Percentiles rank a stretch among this genome's conserved stretches.
These are phyloP conservation scores for Pachydiplax longipennis DNA, from an alignment of 2,888 invertebrate genomes.

Conservation along the genomic window DNA sequence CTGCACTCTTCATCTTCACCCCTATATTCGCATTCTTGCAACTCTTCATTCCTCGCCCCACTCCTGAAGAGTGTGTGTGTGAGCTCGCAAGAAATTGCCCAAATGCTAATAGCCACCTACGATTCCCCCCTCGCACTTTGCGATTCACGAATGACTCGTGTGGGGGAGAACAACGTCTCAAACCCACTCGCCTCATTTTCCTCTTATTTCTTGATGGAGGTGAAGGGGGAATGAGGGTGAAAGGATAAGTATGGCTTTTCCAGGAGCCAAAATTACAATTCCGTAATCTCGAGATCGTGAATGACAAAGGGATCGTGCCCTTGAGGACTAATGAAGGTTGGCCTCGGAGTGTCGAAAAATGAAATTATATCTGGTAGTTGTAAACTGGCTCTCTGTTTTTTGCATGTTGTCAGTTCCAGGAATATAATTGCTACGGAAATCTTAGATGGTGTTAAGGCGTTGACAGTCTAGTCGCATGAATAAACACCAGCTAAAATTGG, in stretches of 20 bases:
- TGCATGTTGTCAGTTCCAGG: no score
- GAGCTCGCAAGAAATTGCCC: background rate
- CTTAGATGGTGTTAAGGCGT: no score
- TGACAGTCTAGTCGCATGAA: no score
- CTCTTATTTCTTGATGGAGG: background rate
- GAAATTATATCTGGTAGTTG: no score
- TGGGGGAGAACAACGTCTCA: background rate
- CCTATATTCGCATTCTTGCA: background rate
- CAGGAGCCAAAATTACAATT: no score
- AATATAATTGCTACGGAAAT: no score
- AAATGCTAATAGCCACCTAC: slow-evolving; percentile 1
- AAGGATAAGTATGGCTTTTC: background rate
- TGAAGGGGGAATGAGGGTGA: background rate
- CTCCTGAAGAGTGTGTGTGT: background rate
- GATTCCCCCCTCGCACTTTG: background rate
- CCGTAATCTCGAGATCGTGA: no score
- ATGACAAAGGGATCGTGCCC: no score
- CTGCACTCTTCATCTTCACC: background rate
- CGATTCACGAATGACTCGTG: background rate
- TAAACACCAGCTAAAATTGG: no score
- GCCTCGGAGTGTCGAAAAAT: no score
- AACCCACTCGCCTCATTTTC: background rate
- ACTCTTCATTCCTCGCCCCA: background rate
- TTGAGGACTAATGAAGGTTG: no score
- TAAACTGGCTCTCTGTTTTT: no score